Evolutionary conservation across 2,888 invertebrate genomes (phyloP).

Genomic region (Smittia aterrima): DNA sequence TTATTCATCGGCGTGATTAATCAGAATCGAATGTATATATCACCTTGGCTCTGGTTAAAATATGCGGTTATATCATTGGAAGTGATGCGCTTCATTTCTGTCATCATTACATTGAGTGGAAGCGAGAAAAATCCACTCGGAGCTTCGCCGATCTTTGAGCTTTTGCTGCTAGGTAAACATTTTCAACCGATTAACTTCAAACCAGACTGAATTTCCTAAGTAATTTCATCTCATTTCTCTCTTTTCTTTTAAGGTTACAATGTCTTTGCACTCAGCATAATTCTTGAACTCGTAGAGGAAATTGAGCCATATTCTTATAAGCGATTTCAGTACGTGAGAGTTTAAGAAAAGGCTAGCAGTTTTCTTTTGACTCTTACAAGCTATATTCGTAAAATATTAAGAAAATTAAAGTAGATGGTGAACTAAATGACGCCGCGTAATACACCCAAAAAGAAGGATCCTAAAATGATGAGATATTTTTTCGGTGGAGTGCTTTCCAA

Average conservation of each 20-base stretch:
- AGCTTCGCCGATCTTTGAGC: slow-evolving; percentile 29
- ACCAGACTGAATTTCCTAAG: background rate
- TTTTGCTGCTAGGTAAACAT: slow-evolving; percentile 23
- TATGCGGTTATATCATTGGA: slow-evolving; percentile 1
- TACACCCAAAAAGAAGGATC: no score
- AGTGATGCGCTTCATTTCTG: slow-evolving; percentile 8
- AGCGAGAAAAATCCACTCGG: slow-evolving; percentile 11
- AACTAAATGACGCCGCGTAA: no score
- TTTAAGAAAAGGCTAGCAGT: background rate
- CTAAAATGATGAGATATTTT: no score
- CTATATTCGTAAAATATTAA: no score
- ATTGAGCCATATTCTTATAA: slow-evolving; percentile 38
- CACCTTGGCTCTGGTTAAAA: slow-evolving; percentile 29
- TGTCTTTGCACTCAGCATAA: slow-evolving; percentile 37
- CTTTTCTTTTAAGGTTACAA: slow-evolving; percentile 33
- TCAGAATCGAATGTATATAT: slow-evolving; percentile 1
- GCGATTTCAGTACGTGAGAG: slow-evolving; percentile 26
- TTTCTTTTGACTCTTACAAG: no score
- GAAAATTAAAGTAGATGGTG: no score
- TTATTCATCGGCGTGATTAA: slow-evolving; percentile 7
- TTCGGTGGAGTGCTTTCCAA: no score
- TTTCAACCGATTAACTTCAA: background rate
- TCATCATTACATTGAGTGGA: background rate
- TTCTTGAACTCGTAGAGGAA: slow-evolving; percentile 35
- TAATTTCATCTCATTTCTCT: background rate